Evolutionary conservation across 2,888 invertebrate genomes (phyloP).

Genomic region (Philaethria dido): DNA sequence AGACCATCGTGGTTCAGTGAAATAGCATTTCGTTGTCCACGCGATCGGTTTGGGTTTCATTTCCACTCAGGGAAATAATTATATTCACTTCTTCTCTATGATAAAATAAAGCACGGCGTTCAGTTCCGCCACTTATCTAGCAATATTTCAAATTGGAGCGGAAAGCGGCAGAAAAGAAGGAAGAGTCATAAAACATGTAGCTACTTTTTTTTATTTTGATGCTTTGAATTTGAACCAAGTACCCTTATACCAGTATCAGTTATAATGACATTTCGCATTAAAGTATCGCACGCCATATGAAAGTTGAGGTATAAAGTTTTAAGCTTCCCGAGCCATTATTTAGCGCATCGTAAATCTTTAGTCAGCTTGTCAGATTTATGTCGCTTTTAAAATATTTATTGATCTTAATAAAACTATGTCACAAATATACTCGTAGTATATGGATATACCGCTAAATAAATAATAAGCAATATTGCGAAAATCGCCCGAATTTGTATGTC

Average conservation of each 20-base stretch:
- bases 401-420: constrained; percentile 39
- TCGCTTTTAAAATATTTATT: constrained; percentile 40
- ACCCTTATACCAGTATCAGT: background rate
- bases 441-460: constrained; percentile 6
- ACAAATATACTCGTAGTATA: constrained; percentile 32
- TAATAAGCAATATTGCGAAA: background rate
- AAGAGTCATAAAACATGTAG: no score
- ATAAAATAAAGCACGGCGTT: no score
- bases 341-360: constrained; percentile 37
- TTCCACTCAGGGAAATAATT: no score
- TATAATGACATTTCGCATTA: background rate
- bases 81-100: no score
- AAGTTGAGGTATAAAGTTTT: constrained; percentile 26
- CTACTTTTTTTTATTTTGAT: background rate
- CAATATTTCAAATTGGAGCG: no score
- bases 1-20: no score
- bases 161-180: no score
- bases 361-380: constrained; percentile 37
- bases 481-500: background rate
- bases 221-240: background rate
- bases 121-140: no score
- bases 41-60: no score
- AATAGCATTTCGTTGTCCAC: no score
- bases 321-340: constrained; percentile 31
- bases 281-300: background rate